Conservation (phyloP, 1,140 invertebrate genomes). For the Lerema accius region DNA sequence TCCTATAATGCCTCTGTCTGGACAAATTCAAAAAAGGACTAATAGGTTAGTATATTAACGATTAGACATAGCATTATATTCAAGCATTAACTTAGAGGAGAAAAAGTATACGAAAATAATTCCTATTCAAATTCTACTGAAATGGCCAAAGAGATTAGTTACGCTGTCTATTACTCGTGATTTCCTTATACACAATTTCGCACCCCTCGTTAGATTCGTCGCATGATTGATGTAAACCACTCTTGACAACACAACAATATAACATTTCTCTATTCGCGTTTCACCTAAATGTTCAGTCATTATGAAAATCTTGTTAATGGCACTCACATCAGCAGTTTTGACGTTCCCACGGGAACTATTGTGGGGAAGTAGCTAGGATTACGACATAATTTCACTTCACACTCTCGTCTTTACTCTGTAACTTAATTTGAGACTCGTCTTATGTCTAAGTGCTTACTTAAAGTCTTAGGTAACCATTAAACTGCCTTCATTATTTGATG, state of each 20-base stretch:
- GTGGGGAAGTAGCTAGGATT: background rate
- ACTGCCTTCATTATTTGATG: too few species aligned
- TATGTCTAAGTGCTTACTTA: too few species aligned
- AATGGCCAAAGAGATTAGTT: too few species aligned
- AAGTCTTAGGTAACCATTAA: too few species aligned
- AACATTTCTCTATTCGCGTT: background rate
- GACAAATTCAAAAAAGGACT: too few species aligned
- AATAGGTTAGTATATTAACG: too few species aligned
- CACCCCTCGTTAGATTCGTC: background rate
- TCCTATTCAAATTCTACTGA: too few species aligned
- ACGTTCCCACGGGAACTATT: background rate
- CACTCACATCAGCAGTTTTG: conserved; percentile 4
- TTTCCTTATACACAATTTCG: background rate
- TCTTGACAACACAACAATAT: conserved; percentile 8
- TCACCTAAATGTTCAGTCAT: conserved; percentile 9
- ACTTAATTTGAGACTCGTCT: background rate
- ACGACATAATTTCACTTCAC: conserved; percentile 3
- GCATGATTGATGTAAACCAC: background rate
- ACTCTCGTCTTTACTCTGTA: background rate
- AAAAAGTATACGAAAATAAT: too few species aligned
- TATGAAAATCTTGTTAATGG: conserved; percentile 6
- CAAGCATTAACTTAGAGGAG: too few species aligned
- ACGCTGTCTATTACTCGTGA: background rate
- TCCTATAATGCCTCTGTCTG: too few species aligned
- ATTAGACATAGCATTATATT: too few species aligned